These are phyloP conservation scores for Sebastiscus tertius DNA, from an alignment of 2,797 vertebrate species.

Conservation along the genomic window DNA sequence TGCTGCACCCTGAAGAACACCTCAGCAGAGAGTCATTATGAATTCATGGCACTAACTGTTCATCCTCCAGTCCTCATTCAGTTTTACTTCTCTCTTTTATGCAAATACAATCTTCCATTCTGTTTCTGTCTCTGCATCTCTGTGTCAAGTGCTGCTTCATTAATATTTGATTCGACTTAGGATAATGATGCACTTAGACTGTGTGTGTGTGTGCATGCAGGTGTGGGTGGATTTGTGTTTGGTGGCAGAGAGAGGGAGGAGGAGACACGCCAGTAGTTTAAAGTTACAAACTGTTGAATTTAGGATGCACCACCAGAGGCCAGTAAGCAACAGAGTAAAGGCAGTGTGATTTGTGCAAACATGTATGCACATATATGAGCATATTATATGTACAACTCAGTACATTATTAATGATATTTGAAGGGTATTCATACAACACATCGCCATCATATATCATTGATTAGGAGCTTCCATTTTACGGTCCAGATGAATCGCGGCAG, in stretches of 20 bases:
- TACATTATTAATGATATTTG: constrained; percentile 21
- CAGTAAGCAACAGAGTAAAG: constrained; percentile 37
- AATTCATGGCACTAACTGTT: constrained; percentile 36
- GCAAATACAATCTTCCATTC: constrained; percentile 53
- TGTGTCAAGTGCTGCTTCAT: constrained; percentile 63
- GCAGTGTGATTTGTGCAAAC: neutral
- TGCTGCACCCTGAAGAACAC: neutral
- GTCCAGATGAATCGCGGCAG: constrained; percentile 20
- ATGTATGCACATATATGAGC: neutral
- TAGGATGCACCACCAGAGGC: constrained; percentile 45
- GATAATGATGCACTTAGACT: constrained; percentile 53
- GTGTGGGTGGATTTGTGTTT: constrained; percentile 30
- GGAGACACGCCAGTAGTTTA: neutral
- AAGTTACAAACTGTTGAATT: constrained; percentile 36
- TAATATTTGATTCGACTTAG: constrained; percentile 61
- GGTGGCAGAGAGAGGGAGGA: neutral
- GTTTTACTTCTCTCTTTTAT: constrained; percentile 44
- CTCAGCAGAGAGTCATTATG: constrained; percentile 27
- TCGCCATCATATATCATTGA: constrained; percentile 40
- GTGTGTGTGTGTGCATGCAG: neutral
- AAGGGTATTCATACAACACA: constrained; percentile 25
- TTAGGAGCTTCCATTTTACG: constrained; percentile 40
- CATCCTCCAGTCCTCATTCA: constrained; percentile 31
- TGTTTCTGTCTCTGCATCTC: constrained; percentile 26
- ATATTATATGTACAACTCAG: neutral